Base-by-base conservation (phyloP, 2,888 invertebrate species). In the Eristalis arbustorum region DNA sequence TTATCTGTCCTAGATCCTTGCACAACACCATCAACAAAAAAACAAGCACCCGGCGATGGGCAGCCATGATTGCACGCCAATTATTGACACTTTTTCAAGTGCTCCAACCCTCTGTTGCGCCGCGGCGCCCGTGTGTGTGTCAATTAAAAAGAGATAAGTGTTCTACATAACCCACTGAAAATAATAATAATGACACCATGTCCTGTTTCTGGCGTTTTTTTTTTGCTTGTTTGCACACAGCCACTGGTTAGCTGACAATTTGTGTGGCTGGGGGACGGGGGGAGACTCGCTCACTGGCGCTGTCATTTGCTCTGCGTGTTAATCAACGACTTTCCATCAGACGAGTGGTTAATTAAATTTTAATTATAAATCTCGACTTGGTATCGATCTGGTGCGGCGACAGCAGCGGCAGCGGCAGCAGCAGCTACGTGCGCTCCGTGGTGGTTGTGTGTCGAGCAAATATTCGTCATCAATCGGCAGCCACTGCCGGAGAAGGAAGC, bases 311-410 rank as follows among this genome's bases (percentile, higher is more conserved):
- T 49, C 18, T 49, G 18, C 18, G 59, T 69, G 40, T 69, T 69
- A 69, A 69, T 69, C 59, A 69, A 69, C 18, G 37, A 69, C 40
- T 59, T 68, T 34, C 37, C 37, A 69, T 59, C 68, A 23, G 18
- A 5, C 23, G 59, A 23, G 18, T 59, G 59, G 59, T 69, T 69
- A 69, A 69, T 69, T 68, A 68, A 68, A 67, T 49, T 67, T 49
- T 23, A 49, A 67, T 49, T 49, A 49, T 49, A 49, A 49, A 49
- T 49, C 49, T 18, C 18, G 8, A 8, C 49, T 18, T 8, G 8
- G 8, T 18, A 49, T 49, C 49, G 49, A 49, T 49, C 49, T 49
- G 49, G 8, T n/a, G n/a, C n/a, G n/a, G n/a, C n/a, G n/a, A n/a
- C n/a, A n/a, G 49, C 6, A 18, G n/a, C 18, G n/a, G 18, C 8